A percentile compares a stretch with the other conserved stretches of the same genome.
phyloP scores from a whole-genome alignment of 2,113 vertebrate species.

The Microtus ochrogaster region DNA sequence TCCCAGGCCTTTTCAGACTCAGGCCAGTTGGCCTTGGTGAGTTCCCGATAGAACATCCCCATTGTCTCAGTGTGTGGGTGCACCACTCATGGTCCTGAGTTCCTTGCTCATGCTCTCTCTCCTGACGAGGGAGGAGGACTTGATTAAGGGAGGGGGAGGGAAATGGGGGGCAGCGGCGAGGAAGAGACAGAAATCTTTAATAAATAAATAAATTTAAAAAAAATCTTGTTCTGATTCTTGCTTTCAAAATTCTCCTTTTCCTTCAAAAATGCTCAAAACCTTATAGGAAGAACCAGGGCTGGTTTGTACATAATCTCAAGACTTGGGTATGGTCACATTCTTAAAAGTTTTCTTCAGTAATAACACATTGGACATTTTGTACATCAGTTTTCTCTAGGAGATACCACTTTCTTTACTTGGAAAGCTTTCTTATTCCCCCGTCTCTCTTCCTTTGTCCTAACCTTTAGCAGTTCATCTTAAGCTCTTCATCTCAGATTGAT shows the following conservation, averaged over 20 bases:
- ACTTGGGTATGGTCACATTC: background rate
- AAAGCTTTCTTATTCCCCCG: background rate
- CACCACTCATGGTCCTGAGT: no score
- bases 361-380: background rate
- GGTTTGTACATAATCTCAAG: background rate
- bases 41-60: no score
- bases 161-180: no score
- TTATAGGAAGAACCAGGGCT: background rate
- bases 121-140: no score
- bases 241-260: background rate
- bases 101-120: no score
- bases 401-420: background rate
- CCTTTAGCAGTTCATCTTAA: background rate
- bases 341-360: background rate
- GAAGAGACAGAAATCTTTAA: no score
- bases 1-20: no score
- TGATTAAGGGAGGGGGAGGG: no score
- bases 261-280: background rate
- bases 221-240: constrained; percentile 5
- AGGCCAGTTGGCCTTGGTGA: no score
- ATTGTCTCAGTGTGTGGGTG: no score
- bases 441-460: background rate
- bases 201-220: background rate
- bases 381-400: background rate
- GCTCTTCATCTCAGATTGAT: background rate